Evolutionary conservation across 2,113 vertebrate genomes (phyloP), one percentile per base, ranked within the genome.

Genomic region (Brachyhypopomus gauderio): DNA sequence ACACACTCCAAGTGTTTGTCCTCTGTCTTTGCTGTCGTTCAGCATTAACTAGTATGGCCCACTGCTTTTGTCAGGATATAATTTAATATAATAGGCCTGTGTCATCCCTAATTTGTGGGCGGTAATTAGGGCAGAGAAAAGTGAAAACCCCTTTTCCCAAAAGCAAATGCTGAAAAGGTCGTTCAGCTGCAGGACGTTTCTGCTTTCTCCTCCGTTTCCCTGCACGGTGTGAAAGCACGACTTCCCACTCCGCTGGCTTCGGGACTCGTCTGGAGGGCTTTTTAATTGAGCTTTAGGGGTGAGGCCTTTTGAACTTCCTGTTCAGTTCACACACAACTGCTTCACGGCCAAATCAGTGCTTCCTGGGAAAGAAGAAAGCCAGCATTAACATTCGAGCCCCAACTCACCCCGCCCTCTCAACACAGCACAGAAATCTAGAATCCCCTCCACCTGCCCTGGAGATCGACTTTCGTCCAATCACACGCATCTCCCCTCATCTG

Each of bases 401-500:
- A 14, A 12, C 45, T 52, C 2, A 12, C 45, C 8, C 8, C 45
- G 45, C 45, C 45, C 45, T 14, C 45, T 8, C 5, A 52, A 14
- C 45, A 52, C 45, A 12, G 12, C 27, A 4, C 3, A 30, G 22
- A 16, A 55, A 25, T 52, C 22, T 23, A 7, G 14, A 71, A 58
- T 19, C 22, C 20, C 17, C 25, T 74, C 6, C 12, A 30, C 38
- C 36, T 52, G 45, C 12, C 12, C 2, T 52, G 8, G 45, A 52
- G 45, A 14, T 52, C 45, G 9, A 14, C 45, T 52, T 63, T 64
- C 25, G 27, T 56, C 58, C 17, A 30, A 30, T 52, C n/a, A 41
- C 55, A 72, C 14, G 86, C 88, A 81, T 74, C 79, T 74, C 81
- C 63, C 5, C 66, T 3, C 20, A 91, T 92, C 85, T 41, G 91